Conservation (phyloP, 2,888 invertebrate genomes). For the Mythimna pallens region DNA sequence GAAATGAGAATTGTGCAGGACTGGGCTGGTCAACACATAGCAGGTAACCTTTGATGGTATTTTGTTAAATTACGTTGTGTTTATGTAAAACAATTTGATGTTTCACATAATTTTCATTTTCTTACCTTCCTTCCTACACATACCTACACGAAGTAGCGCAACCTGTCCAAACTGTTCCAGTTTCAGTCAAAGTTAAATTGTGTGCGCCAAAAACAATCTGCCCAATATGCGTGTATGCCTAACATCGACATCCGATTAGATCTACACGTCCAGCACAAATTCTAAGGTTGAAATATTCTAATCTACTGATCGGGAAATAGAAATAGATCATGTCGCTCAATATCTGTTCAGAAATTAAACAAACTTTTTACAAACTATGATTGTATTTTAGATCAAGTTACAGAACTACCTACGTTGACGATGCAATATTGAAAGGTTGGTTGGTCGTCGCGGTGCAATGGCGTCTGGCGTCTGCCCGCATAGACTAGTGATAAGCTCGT, state of each 20-base stretch:
- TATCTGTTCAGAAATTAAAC: no score
- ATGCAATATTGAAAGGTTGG: no score
- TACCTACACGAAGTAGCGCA: not conserved
- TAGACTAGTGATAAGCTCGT: no score
- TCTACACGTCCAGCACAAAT: not conserved
- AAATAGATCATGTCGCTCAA: not conserved
- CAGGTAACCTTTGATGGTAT: not conserved
- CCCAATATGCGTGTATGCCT: not conserved
- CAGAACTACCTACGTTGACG: no score
- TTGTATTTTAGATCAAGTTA: no score
- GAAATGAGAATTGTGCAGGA: not conserved
- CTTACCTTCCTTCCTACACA: not conserved
- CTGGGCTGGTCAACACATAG: not conserved
- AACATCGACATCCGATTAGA: not conserved
- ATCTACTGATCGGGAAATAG: not conserved
- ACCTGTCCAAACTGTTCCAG: not conserved
- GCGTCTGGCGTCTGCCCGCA: no score
- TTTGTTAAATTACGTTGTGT: not conserved
- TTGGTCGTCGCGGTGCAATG: no score
- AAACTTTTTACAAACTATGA: no score
- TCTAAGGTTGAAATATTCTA: not conserved
- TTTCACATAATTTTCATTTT: not conserved
- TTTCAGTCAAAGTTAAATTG: not conserved
- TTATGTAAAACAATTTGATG: not conserved
- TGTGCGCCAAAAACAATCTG: not conserved